A percentile compares a stretch with the other conserved stretches of the same genome.
These are phyloP conservation scores for Drosophila neocordata DNA, from an alignment of 1,140 invertebrate genomes.

Conservation along the genomic window DNA sequence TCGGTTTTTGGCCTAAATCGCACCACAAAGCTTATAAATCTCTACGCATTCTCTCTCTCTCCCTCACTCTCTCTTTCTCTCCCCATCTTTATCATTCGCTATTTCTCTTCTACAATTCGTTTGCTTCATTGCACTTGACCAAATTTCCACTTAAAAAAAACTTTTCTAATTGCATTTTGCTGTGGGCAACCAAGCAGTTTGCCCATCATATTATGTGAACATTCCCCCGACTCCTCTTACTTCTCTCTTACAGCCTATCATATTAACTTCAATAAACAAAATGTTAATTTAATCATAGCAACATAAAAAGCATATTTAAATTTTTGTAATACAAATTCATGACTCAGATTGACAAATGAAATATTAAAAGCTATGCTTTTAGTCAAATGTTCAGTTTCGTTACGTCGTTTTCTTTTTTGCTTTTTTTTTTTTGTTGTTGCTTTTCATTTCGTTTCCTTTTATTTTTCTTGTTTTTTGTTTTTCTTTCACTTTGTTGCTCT, in stretches of 20 bases:
- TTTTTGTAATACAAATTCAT: slow-evolving; percentile 72
- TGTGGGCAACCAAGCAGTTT: slow-evolving; percentile 1
- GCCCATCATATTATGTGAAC: too few species aligned
- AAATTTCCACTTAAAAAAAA: slow-evolving; percentile 52
- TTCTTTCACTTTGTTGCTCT: slow-evolving; percentile 46
- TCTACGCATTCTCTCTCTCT: background rate
- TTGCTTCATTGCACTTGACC: slow-evolving; percentile 47
- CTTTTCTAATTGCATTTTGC: slow-evolving; percentile 59
- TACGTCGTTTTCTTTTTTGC: slow-evolving; percentile 50
- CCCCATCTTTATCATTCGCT: background rate
- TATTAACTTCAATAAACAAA: slow-evolving; percentile 65
- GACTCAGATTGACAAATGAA: slow-evolving; percentile 61
- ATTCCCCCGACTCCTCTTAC: background rate
- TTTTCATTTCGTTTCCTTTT: slow-evolving; percentile 46
- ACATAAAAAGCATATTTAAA: slow-evolving; percentile 55
- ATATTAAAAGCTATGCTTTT: slow-evolving; percentile 71
- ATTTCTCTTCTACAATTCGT: slow-evolving; percentile 28
- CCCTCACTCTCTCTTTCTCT: background rate
- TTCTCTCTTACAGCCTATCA: slow-evolving; percentile 10
- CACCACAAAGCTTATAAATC: background rate
- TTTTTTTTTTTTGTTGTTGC: slow-evolving; percentile 11
- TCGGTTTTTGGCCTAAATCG: background rate
- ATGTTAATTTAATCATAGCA: slow-evolving; percentile 75
- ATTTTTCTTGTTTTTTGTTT: slow-evolving; percentile 40
- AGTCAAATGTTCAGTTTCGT: slow-evolving; percentile 30